Percentiles rank a stretch among this genome's conserved stretches.
These are phyloP conservation scores for Frankliniella intonsa DNA, from an alignment of 2,888 invertebrate species.

Conservation along the genomic window DNA sequence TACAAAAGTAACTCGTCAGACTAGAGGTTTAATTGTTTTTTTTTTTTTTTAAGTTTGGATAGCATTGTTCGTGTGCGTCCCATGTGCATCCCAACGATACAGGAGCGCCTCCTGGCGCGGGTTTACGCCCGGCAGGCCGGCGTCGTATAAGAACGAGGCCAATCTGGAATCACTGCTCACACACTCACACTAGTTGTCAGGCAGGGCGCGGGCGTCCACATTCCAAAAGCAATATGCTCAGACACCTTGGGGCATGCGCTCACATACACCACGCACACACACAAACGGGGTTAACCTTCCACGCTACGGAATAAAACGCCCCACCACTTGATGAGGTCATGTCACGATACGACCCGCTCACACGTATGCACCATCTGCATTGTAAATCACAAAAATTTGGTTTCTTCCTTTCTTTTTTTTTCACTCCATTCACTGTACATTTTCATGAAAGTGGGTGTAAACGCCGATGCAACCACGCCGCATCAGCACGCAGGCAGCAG, in stretches of 20 bases:
- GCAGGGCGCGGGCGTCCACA: neutral
- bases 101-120: too few species aligned
- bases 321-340: neutral
- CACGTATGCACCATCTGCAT: too few species aligned
- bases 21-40: too few species aligned
- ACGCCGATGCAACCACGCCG: too few species aligned
- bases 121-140: neutral
- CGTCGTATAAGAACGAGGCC: conserved; percentile 11
- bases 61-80: neutral
- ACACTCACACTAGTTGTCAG: neutral
- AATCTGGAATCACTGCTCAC: neutral
- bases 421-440: too few species aligned
- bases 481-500: too few species aligned
- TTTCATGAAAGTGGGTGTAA: too few species aligned
- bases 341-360: neutral
- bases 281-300: too few species aligned
- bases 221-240: conserved; percentile 17
- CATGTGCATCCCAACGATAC: neutral
- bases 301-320: neutral
- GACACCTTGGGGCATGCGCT: neutral
- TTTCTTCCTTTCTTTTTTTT: too few species aligned
- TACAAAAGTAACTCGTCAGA: neutral
- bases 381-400: too few species aligned
- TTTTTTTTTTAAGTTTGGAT: too few species aligned
- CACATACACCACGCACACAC: neutral